phyloP scores from a whole-genome alignment of 2,888 invertebrate genomes.

The Linnaemya tessellans region DNA sequence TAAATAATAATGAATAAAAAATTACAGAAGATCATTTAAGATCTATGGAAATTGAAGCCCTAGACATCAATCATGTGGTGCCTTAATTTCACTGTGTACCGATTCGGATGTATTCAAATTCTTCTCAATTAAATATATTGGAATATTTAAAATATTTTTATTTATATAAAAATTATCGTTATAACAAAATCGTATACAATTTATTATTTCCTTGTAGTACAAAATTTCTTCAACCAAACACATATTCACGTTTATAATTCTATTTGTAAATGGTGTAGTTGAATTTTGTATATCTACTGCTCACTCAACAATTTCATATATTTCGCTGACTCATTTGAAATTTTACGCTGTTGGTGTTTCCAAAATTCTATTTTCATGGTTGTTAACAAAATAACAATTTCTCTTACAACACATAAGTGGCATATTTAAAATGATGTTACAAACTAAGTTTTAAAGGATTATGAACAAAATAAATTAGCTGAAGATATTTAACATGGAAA shows the following conservation, averaged over 20 bases:
- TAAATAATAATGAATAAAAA: not conserved
- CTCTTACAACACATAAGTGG: constrained; percentile 5
- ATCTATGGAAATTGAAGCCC: no score
- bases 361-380: not conserved
- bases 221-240: no score
- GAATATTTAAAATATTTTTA: no score
- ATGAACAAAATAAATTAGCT: not conserved
- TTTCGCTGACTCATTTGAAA: constrained; percentile 9
- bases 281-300: not conserved
- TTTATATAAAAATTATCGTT: no score
- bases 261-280: constrained; percentile 2
- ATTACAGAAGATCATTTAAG: not conserved
- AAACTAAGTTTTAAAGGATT: constrained; percentile 5
- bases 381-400: constrained; percentile 17
- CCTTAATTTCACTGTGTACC: no score
- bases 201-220: no score
- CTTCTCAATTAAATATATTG: no score
- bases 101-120: no score
- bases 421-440: not conserved
- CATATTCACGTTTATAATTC: not conserved
- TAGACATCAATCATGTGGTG: no score
- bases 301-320: not conserved
- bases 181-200: no score
- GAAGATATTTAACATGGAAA: not conserved
- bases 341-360: not conserved